A percentile compares a stretch with the other conserved stretches of the same genome.
These are phyloP conservation scores for Heterohyrax brucei DNA, from an alignment of 2,797 vertebrate genomes.

Conservation along the genomic window DNA sequence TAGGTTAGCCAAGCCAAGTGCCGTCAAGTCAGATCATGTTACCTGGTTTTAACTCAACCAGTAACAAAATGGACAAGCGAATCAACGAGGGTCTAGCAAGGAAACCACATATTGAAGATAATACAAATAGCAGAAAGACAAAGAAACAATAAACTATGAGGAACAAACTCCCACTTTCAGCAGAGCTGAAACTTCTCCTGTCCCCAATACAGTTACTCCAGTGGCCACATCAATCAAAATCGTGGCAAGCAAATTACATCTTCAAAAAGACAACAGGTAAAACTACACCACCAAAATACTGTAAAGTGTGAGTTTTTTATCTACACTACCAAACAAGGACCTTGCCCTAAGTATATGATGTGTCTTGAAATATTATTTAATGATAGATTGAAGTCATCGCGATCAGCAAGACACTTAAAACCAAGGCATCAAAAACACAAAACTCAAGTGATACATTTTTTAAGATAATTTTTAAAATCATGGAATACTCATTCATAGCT, in stretches of 20 bases:
- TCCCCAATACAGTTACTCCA: background rate
- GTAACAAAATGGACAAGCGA: slow-evolving; percentile 12
- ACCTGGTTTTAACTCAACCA: slow-evolving; percentile 3
- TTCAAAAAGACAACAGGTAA: background rate
- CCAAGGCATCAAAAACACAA: background rate
- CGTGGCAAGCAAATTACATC: background rate
- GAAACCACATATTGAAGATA: background rate
- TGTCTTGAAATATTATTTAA: background rate
- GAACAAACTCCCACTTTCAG: no score
- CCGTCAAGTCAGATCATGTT: no score
- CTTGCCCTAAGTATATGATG: background rate
- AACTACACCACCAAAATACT: background rate
- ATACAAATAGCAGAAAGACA: background rate
- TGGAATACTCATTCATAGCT: background rate
- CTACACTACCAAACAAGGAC: background rate
- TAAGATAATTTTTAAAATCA: slow-evolving; percentile 43
- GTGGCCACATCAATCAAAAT: background rate
- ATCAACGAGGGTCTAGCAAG: background rate
- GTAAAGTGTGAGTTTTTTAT: background rate
- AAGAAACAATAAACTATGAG: background rate
- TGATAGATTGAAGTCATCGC: background rate
- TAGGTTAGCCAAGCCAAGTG: no score
- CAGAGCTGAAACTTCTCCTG: background rate
- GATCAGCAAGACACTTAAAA: slow-evolving; percentile 47
- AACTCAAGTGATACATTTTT: background rate